Evolutionary conservation across 2,113 vertebrate genomes (phyloP).

Genomic region (Hymenochirus boettgeri): DNA sequence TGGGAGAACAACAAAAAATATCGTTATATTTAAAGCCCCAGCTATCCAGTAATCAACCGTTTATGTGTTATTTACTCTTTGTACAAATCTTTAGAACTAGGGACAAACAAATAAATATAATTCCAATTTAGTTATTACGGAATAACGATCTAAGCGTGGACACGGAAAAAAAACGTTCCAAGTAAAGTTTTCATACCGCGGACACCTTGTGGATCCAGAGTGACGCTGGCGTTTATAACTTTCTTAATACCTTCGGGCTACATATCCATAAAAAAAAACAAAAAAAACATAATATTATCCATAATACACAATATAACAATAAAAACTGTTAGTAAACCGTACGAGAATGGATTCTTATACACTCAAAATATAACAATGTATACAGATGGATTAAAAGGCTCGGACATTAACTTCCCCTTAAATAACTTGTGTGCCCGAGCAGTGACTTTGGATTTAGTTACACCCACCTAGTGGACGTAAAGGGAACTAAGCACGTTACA

Average conservation of each 20-base stretch:
- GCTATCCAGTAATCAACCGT: too few relatives aligned
- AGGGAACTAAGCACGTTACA: too few relatives aligned
- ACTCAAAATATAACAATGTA: background rate
- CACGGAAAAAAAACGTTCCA: too few relatives aligned
- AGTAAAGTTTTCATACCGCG: slow-evolving; percentile 65
- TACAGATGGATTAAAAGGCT: background rate
- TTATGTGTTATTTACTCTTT: too few relatives aligned
- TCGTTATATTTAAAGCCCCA: too few relatives aligned
- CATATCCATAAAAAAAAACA: slow-evolving; percentile 48
- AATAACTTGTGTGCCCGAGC: background rate
- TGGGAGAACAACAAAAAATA: too few relatives aligned
- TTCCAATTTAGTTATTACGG: too few relatives aligned
- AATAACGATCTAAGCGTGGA: too few relatives aligned
- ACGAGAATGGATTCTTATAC: background rate
- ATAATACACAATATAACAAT: background rate
- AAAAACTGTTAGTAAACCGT: background rate
- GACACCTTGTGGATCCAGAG: slow-evolving; percentile 79
- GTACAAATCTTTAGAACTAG: too few relatives aligned
- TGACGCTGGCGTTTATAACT: slow-evolving; percentile 64
- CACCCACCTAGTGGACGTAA: too few relatives aligned
- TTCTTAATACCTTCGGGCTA: slow-evolving; percentile 85
- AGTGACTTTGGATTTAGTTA: background rate
- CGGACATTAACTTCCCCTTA: background rate
- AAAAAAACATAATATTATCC: background rate
- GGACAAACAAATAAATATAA: too few relatives aligned